Evolutionary conservation across 1,140 invertebrate species (phyloP).

Genomic region (Lanistes nyassanus): DNA sequence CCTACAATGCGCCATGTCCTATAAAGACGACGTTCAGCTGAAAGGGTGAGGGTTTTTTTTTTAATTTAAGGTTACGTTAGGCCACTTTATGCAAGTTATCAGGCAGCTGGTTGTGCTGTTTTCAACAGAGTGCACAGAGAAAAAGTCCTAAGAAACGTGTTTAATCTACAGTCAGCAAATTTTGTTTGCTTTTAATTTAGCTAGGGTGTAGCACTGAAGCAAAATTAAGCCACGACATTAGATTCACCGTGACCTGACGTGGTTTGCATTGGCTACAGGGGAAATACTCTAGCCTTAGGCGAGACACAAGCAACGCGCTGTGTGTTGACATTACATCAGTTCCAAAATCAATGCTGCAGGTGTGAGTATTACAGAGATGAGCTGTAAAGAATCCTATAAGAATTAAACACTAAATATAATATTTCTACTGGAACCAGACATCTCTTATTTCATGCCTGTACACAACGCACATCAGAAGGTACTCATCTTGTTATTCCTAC

Average conservation of each 20-base stretch:
- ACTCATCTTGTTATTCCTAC: not conserved
- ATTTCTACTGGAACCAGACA: no score
- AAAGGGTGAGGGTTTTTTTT: slow-evolving; percentile 25
- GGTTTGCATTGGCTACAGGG: no score
- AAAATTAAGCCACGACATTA: no score
- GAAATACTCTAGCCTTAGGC: no score
- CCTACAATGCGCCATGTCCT: slow-evolving; percentile 44
- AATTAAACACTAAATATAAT: no score
- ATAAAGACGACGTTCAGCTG: slow-evolving; percentile 37
- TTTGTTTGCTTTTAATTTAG: not conserved
- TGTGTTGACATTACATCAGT: no score
- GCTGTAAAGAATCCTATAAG: no score
- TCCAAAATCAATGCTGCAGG: no score
- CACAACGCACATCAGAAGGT: not conserved
- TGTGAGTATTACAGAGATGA: no score
- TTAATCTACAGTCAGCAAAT: not conserved
- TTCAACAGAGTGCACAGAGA: not conserved
- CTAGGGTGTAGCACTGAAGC: not conserved
- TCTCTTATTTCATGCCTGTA: no score
- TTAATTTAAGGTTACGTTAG: not conserved
- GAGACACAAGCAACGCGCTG: no score
- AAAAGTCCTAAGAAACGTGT: not conserved
- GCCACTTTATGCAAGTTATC: not conserved
- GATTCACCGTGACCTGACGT: no score
- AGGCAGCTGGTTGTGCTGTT: not conserved